phyloP scores from a whole-genome alignment of 2,888 invertebrate genomes.

The Drosophila infuscata region DNA sequence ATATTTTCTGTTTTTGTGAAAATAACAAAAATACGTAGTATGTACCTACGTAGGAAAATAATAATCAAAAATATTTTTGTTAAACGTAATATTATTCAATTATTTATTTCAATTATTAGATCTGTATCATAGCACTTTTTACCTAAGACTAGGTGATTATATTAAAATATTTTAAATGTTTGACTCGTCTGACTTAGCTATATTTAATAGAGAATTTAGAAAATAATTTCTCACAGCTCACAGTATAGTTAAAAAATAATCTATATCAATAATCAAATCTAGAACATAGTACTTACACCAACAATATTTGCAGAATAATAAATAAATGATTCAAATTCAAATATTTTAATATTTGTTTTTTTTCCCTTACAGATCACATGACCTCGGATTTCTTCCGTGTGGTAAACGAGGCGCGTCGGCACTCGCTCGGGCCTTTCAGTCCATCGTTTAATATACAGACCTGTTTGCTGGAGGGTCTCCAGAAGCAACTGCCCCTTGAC shows the following conservation, averaged over 20 bases:
- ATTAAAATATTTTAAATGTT: too few species aligned
- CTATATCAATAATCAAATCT: too few species aligned
- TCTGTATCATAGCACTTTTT: background rate
- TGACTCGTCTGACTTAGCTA: background rate
- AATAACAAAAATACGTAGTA: background rate
- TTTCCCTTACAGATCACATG: conserved; percentile 87
- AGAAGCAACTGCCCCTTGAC: conserved; percentile 93
- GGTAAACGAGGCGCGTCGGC: conserved; percentile 94
- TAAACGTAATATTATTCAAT: background rate
- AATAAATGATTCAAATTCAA: background rate
- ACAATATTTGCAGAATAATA: background rate
- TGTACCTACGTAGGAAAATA: background rate
- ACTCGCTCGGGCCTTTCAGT: conserved; percentile 97
- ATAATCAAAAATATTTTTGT: background rate
- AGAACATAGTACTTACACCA: too few species aligned
- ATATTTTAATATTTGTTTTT: background rate
- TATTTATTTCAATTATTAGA: background rate
- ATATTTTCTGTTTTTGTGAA: background rate
- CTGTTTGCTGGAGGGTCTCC: conserved; percentile 93
- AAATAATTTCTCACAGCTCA: too few species aligned
- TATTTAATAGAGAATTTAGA: background rate
- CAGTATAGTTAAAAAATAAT: too few species aligned
- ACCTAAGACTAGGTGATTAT: too few species aligned
- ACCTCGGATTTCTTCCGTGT: conserved; percentile 96
- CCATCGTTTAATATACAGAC: conserved; percentile 97